phyloP scores from a whole-genome alignment of 2,113 vertebrate species.

The Corythoichthys haematopterus region DNA sequence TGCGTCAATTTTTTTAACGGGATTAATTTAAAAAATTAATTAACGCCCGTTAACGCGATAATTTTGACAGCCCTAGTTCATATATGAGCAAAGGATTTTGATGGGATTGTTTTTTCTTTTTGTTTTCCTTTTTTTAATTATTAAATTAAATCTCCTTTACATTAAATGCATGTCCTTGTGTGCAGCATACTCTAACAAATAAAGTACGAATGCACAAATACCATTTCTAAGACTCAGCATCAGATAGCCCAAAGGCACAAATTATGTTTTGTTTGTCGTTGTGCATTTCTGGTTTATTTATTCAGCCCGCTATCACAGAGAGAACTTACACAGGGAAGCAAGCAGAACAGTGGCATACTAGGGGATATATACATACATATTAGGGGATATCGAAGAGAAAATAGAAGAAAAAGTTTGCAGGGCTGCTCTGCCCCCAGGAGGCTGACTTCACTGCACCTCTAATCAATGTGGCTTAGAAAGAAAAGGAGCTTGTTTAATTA shows the following conservation, averaged over 20 bases:
- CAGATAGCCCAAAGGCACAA: background rate
- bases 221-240: background rate
- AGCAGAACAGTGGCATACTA: too few species aligned
- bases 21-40: too few species aligned
- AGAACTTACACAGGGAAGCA: background rate
- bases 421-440: slow-evolving; percentile 26
- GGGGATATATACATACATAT: too few species aligned
- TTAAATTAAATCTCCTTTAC: too few species aligned
- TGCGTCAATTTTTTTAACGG: too few species aligned
- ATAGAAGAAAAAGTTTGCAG: background rate
- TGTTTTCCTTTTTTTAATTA: too few species aligned
- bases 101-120: too few species aligned
- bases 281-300: background rate
- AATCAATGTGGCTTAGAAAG: slow-evolving; percentile 44
- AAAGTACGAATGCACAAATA: background rate
- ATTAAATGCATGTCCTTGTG: background rate
- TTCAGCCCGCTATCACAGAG: background rate
- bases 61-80: too few species aligned
- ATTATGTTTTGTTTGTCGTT: background rate
- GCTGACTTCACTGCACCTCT: slow-evolving; percentile 27
- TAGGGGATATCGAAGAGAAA: background rate
- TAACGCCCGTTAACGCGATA: too few species aligned
- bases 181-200: background rate
- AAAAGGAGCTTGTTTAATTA: slow-evolving; percentile 31
- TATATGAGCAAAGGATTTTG: too few species aligned